Evolutionary conservation across 2,797 vertebrate species (phyloP).

Genomic region (Eremophila alpestris): DNA sequence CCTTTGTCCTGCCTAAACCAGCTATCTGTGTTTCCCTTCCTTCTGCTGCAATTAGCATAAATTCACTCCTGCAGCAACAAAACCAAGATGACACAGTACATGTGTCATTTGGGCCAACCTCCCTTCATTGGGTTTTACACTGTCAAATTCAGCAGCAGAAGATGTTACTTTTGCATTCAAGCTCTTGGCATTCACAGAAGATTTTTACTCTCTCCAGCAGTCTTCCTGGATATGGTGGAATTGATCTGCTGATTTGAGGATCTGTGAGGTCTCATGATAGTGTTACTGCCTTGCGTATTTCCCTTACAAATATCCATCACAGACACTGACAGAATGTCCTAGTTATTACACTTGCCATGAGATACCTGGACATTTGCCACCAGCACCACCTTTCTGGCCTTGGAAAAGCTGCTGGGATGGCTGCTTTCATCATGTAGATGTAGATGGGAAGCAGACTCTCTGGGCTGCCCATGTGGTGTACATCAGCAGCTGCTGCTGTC

Average conservation of each 20-base stretch:
- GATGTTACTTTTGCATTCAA: not conserved
- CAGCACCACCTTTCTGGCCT: slow-evolving; percentile 68
- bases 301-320: not conserved
- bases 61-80: not conserved
- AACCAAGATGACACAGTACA: not conserved
- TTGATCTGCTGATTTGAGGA: not conserved
- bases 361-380: slow-evolving; percentile 66
- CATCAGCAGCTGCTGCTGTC: slow-evolving; percentile 37
- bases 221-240: not conserved
- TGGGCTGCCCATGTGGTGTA: not conserved
- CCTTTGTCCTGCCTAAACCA: not conserved
- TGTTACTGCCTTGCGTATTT: accelerated
- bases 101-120: not conserved
- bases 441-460: slow-evolving; percentile 59
- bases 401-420: slow-evolving; percentile 35
- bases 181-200: not conserved
- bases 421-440: slow-evolving; percentile 64
- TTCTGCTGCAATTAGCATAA: not conserved
- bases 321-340: not conserved
- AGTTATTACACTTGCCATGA: slow-evolving; percentile 21
- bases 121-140: not conserved
- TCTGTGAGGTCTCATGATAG: accelerated
- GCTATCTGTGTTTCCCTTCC: not conserved
- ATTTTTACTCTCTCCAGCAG: not conserved
- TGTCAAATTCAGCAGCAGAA: not conserved